Evolutionary conservation across 2,113 vertebrate genomes (phyloP).

Genomic region (Pagrus major): DNA sequence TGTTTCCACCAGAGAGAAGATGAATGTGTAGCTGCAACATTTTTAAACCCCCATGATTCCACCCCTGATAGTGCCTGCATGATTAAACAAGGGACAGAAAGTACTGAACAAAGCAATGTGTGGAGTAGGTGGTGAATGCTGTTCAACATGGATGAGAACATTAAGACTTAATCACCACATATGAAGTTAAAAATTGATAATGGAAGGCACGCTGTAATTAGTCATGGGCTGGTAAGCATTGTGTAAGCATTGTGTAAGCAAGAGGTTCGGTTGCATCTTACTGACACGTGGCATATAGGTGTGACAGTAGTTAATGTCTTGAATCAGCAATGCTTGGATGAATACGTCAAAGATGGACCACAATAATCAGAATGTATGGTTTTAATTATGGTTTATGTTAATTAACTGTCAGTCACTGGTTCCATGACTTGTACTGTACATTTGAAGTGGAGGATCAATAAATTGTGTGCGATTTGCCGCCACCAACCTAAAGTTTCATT

Average conservation of each 20-base stretch:
- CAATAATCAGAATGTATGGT: too few relatives aligned
- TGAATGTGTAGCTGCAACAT: background rate
- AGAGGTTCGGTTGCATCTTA: background rate
- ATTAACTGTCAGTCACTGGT: too few relatives aligned
- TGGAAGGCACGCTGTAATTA: constrained; percentile 12
- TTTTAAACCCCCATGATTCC: background rate
- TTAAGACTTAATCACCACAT: background rate
- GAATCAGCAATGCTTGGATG: constrained; percentile 25
- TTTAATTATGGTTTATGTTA: too few relatives aligned
- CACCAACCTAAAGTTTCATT: too few relatives aligned
- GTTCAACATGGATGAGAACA: background rate
- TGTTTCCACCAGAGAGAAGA: background rate
- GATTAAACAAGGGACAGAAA: constrained; percentile 18
- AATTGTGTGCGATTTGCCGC: too few relatives aligned
- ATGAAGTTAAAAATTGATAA: background rate
- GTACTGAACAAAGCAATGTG: background rate
- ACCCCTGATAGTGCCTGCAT: background rate
- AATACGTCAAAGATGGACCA: constrained; percentile 24
- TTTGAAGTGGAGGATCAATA: constrained; percentile 23
- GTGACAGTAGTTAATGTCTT: background rate
- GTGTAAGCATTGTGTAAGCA: too few relatives aligned
- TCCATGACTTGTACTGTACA: background rate
- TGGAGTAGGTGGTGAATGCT: background rate
- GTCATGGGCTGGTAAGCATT: background rate
- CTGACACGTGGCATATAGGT: background rate